Evolutionary conservation across 2,888 invertebrate genomes (phyloP).

Genomic region (Dendrolimus pini): DNA sequence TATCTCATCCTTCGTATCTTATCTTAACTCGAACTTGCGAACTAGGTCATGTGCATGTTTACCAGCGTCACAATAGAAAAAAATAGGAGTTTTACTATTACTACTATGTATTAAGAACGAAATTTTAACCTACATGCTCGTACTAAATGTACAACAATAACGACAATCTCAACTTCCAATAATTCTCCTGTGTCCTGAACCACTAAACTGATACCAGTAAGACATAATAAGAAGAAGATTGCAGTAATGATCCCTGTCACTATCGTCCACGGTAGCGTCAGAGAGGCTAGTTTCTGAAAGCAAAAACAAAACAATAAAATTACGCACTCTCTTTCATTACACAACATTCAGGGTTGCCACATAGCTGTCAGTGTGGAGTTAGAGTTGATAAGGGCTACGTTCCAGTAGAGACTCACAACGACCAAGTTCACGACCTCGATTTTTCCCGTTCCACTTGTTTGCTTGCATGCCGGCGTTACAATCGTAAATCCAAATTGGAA

Average conservation of each 20-base stretch:
- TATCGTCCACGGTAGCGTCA: constrained; percentile 67
- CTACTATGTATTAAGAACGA: neutral
- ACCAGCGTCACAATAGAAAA: neutral
- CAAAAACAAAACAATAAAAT: neutral
- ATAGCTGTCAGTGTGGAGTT: too few species aligned
- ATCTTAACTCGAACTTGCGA: too few species aligned
- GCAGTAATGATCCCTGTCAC: constrained; percentile 63
- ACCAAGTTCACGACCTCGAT: too few species aligned
- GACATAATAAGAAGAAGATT: constrained; percentile 53
- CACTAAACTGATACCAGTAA: constrained; percentile 60
- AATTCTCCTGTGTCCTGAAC: constrained; percentile 55
- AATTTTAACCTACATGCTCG: constrained; percentile 48
- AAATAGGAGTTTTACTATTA: too few species aligned
- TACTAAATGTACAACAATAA: constrained; percentile 44
- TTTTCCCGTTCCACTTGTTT: too few species aligned
- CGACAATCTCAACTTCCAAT: constrained; percentile 42
- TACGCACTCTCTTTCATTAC: neutral
- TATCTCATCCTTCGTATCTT: too few species aligned
- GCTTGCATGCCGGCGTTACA: too few species aligned
- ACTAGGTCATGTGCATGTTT: neutral
- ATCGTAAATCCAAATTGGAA: too few species aligned
- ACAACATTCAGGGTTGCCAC: too few species aligned
- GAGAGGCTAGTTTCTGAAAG: constrained; percentile 50
- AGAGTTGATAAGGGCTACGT: too few species aligned
- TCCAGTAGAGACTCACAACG: too few species aligned